phyloP scores from a whole-genome alignment of 2,888 invertebrate genomes.

The Diloba caeruleocephala region DNA sequence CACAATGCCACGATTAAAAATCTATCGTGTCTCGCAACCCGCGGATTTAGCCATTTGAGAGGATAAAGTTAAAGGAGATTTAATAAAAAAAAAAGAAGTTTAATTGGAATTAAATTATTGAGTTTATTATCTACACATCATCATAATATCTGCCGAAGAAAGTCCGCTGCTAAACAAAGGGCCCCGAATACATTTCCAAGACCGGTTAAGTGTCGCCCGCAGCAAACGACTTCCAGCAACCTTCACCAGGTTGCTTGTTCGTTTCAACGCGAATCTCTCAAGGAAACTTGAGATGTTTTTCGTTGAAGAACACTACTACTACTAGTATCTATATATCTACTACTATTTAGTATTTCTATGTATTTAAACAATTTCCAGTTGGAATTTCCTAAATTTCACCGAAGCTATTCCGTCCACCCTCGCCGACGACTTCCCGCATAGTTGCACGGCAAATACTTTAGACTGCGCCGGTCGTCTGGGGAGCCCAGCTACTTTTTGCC shows the following conservation, averaged over 20 bases:
- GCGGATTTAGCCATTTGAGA: no score
- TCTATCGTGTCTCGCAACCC: no score
- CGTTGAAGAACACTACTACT: constrained; percentile 17
- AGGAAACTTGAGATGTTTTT: constrained; percentile 12
- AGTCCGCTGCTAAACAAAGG: no score
- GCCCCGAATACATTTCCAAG: no score
- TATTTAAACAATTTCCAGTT: constrained; percentile 59
- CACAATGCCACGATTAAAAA: no score
- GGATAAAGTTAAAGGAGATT: no score
- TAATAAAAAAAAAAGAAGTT: no score
- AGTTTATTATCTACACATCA: not conserved
- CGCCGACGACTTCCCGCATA: constrained; percentile 58
- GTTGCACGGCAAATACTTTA: constrained; percentile 63
- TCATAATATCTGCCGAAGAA: no score
- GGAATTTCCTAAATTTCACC: constrained; percentile 54
- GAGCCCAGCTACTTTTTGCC: constrained; percentile 73
- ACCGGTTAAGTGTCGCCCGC: no score
- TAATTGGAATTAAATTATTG: no score
- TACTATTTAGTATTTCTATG: constrained; percentile 36
- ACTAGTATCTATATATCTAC: constrained; percentile 23
- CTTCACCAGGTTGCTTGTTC: no score
- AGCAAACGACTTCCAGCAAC: no score
- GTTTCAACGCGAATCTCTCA: not conserved
- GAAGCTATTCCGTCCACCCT: constrained; percentile 54
- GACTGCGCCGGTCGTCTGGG: constrained; percentile 31